Base-by-base conservation (phyloP, 2,797 vertebrate genomes). In the Trichosurus vulpecula region DNA sequence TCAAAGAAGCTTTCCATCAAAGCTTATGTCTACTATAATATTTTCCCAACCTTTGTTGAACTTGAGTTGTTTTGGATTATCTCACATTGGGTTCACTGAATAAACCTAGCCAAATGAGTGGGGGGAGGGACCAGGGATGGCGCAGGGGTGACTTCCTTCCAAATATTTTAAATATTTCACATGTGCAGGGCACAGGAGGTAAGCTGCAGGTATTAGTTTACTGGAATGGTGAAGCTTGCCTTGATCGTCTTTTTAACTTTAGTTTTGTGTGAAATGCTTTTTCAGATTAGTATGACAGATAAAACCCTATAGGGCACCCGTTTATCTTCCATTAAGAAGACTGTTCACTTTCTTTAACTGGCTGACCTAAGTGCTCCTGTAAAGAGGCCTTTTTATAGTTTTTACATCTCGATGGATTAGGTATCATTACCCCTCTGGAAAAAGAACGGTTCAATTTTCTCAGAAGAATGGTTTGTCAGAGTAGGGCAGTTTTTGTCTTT, bases 1-100 rank as follows among this genome's bases (percentile, higher is more conserved):
- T 99, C 99, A 99, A 99, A 99, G 99, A 98, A 98, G 96, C 97
- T 98, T 98, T 98, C 98, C 98, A 98, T 98, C 98, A 99, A 99
- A 98, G 98, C 98, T 98, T 97, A 91, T 92, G 98, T 98, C 98
- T 30, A 2, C 98, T 98, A 95, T 97, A 99, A 98, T 98, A 98
- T 99, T 99, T 99, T 98, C 98, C 98, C 98, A 98, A 98, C 98
- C 99, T 99, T 99, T 99, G 98, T 95, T 99, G 98, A 99, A 98
- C 97, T 98, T 98, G 98, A 99, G 99, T 99, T 99, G 99, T 98
- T 99, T 98, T 98, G 99, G 99, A 99, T 99, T 99, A 99, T 99
- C 99, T 99, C 99, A 99, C 99, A 98, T 99, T 98, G 95, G 99
- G 99, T 99, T 99, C 99, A 99, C 99, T 98, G 99, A 99, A 98